Evolutionary conservation across 2,113 vertebrate species (phyloP), one percentile per base, ranked within the genome.

Genomic region (Lycaon pictus): DNA sequence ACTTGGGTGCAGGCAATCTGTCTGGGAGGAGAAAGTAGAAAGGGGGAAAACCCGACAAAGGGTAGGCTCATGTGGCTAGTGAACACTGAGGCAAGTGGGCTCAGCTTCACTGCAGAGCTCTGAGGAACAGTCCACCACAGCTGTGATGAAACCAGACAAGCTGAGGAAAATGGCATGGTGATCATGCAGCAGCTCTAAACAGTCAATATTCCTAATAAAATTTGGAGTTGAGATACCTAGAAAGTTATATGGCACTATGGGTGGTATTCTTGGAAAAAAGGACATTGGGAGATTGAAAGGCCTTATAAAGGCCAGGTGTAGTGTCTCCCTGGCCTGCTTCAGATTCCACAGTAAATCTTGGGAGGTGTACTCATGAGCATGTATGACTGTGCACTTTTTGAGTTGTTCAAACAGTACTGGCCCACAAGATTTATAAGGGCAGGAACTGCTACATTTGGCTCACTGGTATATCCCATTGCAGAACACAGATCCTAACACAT

Each of bases 111-210:
- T 8, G 51, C 2, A 80, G 80, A 37, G 43, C 4, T 83, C 32
- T 60, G 55, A 27, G 29, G 29, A 62, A 11, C 60, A 25, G 13
- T 62, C 67, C 37, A 11, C 51, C 27, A 32, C 2, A 12, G 55
- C 11, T 27, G 4, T 20, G n/a, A 77, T 20, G 10, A 86, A 67
- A 29, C 4, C 86, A 65, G 71, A 72, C 17, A 58, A 22, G 51
- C 32, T 2, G 5, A 22, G 37, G 17, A 15, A 9, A 6, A 56
- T 15, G 29, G 16, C 0, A 0, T 22, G 2, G 32, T 7, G 6
- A 60, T 29, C 29, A 72, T 25, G n/a, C 19, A 22, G 20, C 60
- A 23, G 7, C 69, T 17, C 22, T 7, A 7, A 11, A n/a, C 5
- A 12, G 58, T 35, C n/a, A 25, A 81, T 7, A 37, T 27, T 53